Base-by-base conservation (phyloP, 1,140 invertebrate genomes). In the Hycleus phaleratus region DNA sequence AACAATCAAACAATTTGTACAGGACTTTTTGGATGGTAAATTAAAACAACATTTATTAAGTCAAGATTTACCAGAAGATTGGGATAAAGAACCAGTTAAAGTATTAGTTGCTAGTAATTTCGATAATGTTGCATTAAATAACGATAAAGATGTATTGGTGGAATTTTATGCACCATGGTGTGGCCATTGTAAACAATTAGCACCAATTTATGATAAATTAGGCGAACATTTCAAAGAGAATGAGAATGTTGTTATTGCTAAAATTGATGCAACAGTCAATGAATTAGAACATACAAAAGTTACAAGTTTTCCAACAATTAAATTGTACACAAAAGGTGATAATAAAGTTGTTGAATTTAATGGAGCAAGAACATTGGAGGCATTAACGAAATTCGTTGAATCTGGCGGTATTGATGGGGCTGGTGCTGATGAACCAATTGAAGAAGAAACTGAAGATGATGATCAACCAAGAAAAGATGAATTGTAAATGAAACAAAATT, bases 111-210 rank as follows among this genome's bases (percentile, higher is more conserved):
- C 93, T 46, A 89, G 85, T 69, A 99, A 99, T 81, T 99, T 99
- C 76, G 90, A 95, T 71, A 87, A 93, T 69, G 88, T 99, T 64
- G 96, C 85, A 39, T 84, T 90, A 56, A 87, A 99, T 73, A 85
- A 85, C 66, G 80, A 75, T 40, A 99, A 98, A 78, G 85, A 91
- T 71, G 97, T 99, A 42, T 82, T 99, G 58, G 95, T 99, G 63
- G 95, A 99, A 81, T 99, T 99, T 79, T 99, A 97, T 77, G 95
- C 95, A 39, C 94, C 95, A 57, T 99, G 96, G 96, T 93, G 90
- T 73, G 88, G 92, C 58, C 95, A 99, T 74, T 98, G 96, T 82
- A 97, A 98, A 75, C 90, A 97, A 73, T 79, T 98, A 63, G 90
- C 81, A 61, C 97, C 97, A 26, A 97, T 97, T 75, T 99, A 95